phyloP scores from a whole-genome alignment of 2,888 invertebrate genomes.

The Stenodema calcarata region DNA sequence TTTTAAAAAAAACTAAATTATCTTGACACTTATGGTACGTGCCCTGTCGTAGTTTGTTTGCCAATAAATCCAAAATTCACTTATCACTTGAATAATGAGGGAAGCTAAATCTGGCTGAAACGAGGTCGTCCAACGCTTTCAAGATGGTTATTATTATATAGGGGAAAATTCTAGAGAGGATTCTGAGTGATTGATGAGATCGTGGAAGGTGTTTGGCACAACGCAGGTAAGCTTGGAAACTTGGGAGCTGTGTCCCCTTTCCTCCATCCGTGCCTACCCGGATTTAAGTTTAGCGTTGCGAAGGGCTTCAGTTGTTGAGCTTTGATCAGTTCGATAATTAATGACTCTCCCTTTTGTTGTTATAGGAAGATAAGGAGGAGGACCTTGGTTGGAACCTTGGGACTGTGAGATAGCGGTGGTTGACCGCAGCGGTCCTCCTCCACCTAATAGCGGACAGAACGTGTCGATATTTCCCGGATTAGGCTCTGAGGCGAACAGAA shows the following conservation, averaged over 20 bases:
- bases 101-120: not conserved
- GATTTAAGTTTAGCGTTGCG: not conserved
- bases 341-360: constrained; percentile 13
- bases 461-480: not conserved
- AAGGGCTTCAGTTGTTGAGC: constrained; percentile 29
- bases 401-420: not conserved
- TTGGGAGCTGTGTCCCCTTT: not conserved
- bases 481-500: too few species aligned
- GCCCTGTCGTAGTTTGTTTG: not conserved
- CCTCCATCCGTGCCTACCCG: not conserved
- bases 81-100: not conserved
- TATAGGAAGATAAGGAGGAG: not conserved
- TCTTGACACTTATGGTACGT: not conserved
- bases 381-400: too few species aligned
- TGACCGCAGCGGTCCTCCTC: not conserved
- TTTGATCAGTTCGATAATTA: constrained; percentile 39
- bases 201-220: not conserved
- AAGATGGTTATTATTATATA: not conserved
- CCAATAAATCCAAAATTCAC: not conserved
- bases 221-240: not conserved
- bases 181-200: not conserved
- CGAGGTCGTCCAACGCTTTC: not conserved
- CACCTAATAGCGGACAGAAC: not conserved
- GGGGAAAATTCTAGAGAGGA: not conserved
- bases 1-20: too few species aligned